Evolutionary conservation across 1,140 invertebrate genomes (phyloP), one percentile per base, ranked within the genome.

Genomic region (Triops cancriformis): DNA sequence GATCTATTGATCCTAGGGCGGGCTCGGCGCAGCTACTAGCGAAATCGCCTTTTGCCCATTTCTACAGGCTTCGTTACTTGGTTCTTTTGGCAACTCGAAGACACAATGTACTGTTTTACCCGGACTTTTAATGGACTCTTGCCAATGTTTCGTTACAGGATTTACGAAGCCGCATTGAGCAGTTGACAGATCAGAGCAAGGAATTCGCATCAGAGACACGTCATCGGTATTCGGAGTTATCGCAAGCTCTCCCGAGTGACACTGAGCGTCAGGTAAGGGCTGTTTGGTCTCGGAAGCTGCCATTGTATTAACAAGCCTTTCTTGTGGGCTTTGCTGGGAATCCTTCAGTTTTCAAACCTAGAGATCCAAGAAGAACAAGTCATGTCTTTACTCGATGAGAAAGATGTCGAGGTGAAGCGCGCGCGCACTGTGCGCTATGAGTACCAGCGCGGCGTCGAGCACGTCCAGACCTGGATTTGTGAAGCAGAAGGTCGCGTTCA

Each of bases 391-490:
- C 93, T 95, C 91, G 94, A 95, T 81, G 92, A 94, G 81, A 94
- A 94, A 83, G 89, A 93, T 80, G 88, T 91, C 81, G 93, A 95
- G 83, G 91, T 92, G 83, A 94, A 94, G 83, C 89, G 93, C 73
- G 94, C 94, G 9, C 89, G 89, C 80, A 94, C 93, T 23, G 88
- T 91, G 75, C 88, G 93, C 26, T 89, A 89, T 26, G 94, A 96
- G 77, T 96, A 94, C 83, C 83, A 90, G 10, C 85, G 87, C 23
- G 93, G 93, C 80, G 90, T 94, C 9, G 93, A 95, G 79, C 89
- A 90, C 77, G 88, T 96, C 1, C 92, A 93, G 81, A 86, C 88
- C 27, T 96, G 94, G 94, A 87, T 96, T 42, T 88, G 91, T 51
- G 88, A 91, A 73, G 91, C 93, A 0, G 94, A 96, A 83, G 85